Evolutionary conservation across 2,797 vertebrate species (phyloP), one percentile per base, ranked within the genome.

Genomic region (Salarias fasciatus): DNA sequence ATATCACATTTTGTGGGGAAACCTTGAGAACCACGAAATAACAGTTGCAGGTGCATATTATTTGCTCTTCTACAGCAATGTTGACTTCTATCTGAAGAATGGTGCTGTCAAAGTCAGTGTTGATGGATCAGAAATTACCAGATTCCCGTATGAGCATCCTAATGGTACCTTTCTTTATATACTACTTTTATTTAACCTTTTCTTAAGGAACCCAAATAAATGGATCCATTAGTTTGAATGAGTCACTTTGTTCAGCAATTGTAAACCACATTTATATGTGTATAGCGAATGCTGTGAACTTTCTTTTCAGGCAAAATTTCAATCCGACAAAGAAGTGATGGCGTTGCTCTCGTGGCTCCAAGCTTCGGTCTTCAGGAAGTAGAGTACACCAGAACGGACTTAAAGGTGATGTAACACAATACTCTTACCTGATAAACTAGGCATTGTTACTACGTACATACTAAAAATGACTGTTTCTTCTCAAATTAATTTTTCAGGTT

Each of bases 291-390:
- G 35, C 35, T 53, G 0, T 6, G 4, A 11, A 24, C 15, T 10
- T 47, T 56, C 0, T 37, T 73, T 77, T 66, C 33, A 93, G 92
- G 38, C n/a, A 50, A 35, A 71, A 38, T 77, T 95, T 56, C 40
- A 75, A 89, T 94, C 55, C 80, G 3, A 3, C 18, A 24, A 18
- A 24, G 18, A 18, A 90, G 76, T 9, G 61, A 89, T 24, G 92
- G 91, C 48, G 30, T 96, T 3, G 15, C 65, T 72, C 69, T 94
- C 62, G 43, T 37, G 69, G 93, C 92, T 56, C 78, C 83, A 2
- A 80, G 69, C 13, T 80, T 88, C 7, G 93, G 93, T 65, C 91
- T 93, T 69, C 86, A 94, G 36, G 87, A 93, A 73, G 67, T 96
- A 24, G 18, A 24, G 18, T 24, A 24, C 3, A 24, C 18, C 24